Evolutionary conservation across 2,888 invertebrate genomes (phyloP).

Genomic region (Phytoseiulus persimilis): DNA sequence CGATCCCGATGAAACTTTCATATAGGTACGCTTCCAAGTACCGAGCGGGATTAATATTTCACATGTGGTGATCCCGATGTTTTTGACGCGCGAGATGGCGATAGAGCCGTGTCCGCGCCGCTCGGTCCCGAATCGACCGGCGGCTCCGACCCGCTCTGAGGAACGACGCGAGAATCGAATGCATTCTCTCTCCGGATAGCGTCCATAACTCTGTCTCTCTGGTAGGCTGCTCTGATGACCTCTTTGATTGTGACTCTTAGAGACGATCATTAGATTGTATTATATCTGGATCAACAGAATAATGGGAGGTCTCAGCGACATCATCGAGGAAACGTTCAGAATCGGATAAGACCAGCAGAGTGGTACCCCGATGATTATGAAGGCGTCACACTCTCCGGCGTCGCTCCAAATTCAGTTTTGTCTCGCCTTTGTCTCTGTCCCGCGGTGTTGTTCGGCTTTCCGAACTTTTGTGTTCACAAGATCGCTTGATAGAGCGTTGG

Average conservation of each 20-base stretch:
- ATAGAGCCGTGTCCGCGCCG: neutral
- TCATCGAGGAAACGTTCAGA: neutral
- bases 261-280: too few relatives aligned
- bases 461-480: neutral
- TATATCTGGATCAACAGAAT: neutral
- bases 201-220: too few relatives aligned
- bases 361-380: neutral
- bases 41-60: neutral
- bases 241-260: too few relatives aligned
- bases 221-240: too few relatives aligned
- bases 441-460: neutral
- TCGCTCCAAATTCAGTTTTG: neutral
- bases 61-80: neutral
- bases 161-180: too few relatives aligned
- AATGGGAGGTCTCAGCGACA: neutral
- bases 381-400: neutral
- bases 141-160: too few relatives aligned
- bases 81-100: neutral
- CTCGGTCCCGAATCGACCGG: too few relatives aligned
- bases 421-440: neutral
- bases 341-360: neutral
- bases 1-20: neutral
- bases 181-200: too few relatives aligned
- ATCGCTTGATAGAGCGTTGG: neutral
- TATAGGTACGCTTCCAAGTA: neutral